phyloP scores from a whole-genome alignment of 2,888 invertebrate species.

The Catocala fraxini region DNA sequence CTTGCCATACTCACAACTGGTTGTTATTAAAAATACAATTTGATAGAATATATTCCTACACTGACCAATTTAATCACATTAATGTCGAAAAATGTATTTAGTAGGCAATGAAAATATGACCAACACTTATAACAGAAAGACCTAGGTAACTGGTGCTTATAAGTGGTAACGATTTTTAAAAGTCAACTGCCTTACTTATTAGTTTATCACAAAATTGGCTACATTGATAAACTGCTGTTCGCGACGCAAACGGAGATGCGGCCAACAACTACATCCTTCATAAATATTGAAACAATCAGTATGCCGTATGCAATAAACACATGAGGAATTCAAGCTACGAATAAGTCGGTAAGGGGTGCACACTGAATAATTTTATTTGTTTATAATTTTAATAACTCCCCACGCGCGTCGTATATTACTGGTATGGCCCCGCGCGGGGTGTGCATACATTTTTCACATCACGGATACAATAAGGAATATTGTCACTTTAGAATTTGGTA shows the following conservation, averaged over 20 bases:
- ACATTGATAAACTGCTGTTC: too few relatives aligned
- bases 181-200: too few relatives aligned
- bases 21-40: too few relatives aligned
- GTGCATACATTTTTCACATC: slow-evolving; percentile 82
- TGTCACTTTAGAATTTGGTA: slow-evolving; percentile 83
- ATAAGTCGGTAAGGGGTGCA: slow-evolving; percentile 66
- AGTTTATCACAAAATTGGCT: too few relatives aligned
- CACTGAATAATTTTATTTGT: slow-evolving; percentile 85
- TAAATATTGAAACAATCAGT: slow-evolving; percentile 30
- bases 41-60: too few relatives aligned
- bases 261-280: slow-evolving; percentile 2
- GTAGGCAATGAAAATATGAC: too few relatives aligned
- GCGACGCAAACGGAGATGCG: not conserved
- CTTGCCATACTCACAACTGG: too few relatives aligned
- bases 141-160: too few relatives aligned
- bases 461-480: slow-evolving; percentile 78
- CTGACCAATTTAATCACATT: too few relatives aligned
- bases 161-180: too few relatives aligned
- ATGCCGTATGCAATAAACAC: slow-evolving; percentile 44
- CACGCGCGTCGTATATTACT: slow-evolving; percentile 65
- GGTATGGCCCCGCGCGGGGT: slow-evolving; percentile 57
- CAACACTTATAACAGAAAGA: too few relatives aligned
- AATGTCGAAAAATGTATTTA: too few relatives aligned
- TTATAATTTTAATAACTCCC: slow-evolving; percentile 87
- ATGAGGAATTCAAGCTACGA: slow-evolving; percentile 72